phyloP scores from a whole-genome alignment of 37 sponge, comb jelly and placozoan genomes.

The Axinella damicornis region DNA sequence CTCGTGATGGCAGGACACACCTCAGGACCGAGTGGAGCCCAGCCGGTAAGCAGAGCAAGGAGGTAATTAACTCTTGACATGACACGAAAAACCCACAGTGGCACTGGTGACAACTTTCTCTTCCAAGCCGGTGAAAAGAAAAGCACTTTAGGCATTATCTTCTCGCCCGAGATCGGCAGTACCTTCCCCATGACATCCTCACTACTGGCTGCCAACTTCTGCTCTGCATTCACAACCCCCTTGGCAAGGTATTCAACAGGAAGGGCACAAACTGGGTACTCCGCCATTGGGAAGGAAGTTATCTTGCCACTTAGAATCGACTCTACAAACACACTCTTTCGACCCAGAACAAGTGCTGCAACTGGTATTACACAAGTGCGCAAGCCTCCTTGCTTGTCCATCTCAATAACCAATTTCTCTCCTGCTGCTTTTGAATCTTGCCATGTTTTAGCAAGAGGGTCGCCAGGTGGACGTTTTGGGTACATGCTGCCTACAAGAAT shows the following conservation, averaged over 20 bases:
- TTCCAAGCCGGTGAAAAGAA: conserved; percentile 43
- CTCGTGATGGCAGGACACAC: conserved; percentile 27
- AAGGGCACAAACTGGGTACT: conserved; percentile 20
- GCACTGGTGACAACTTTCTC: not conserved
- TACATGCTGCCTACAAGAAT: conserved; percentile 34
- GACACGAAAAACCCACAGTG: conserved; percentile 12
- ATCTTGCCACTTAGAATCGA: conserved; percentile 40
- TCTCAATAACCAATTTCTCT: conserved; percentile 21
- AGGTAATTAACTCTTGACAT: conserved; percentile 42
- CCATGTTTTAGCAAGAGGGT: conserved; percentile 16
- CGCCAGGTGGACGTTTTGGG: not conserved
- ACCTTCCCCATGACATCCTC: conserved; percentile 5
- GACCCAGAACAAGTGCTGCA: conserved; percentile 54
- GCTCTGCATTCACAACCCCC: conserved; percentile 43
- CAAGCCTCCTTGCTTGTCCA: conserved; percentile 44
- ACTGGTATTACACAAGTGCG: conserved; percentile 56
- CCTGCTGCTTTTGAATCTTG: not conserved
- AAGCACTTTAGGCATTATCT: conserved; percentile 21
- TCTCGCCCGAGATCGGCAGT: conserved; percentile 26
- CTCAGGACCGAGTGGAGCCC: conserved; percentile 54
- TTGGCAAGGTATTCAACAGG: conserved; percentile 48
- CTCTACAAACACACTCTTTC: conserved; percentile 13
- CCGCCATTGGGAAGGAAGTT: conserved; percentile 29
- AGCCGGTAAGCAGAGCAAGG: not conserved
- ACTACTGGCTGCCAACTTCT: conserved; percentile 36